These are phyloP conservation scores for Arrhamphus sclerolepis DNA, from an alignment of 2,797 vertebrate species.

Conservation along the genomic window DNA sequence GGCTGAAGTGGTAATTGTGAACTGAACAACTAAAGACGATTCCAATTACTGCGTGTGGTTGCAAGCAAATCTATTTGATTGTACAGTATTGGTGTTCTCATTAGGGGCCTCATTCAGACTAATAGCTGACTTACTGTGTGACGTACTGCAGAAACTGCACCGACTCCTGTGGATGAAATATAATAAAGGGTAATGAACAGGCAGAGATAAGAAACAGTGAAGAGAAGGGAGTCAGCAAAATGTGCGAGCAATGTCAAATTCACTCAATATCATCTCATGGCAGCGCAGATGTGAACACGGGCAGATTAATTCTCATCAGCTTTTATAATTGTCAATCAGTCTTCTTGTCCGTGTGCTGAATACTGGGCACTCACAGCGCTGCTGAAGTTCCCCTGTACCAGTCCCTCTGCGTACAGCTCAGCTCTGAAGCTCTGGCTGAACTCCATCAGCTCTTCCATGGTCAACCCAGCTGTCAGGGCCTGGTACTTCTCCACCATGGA, in stretches of 20 bases:
- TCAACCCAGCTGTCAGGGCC: slow-evolving; percentile 85
- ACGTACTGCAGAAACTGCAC: slow-evolving; percentile 91
- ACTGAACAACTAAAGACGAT: slow-evolving; percentile 24
- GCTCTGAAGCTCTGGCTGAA: slow-evolving; percentile 87
- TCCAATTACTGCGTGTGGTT: slow-evolving; percentile 23
- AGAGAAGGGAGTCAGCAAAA: slow-evolving; percentile 16
- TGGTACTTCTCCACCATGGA: slow-evolving; percentile 93
- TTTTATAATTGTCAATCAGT: slow-evolving; percentile 27
- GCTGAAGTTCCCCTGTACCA: slow-evolving; percentile 94
- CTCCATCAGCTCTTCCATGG: slow-evolving; percentile 83
- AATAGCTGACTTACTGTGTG: slow-evolving; percentile 80
- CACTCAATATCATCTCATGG: slow-evolving; percentile 15
- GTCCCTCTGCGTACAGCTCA: slow-evolving; percentile 89
- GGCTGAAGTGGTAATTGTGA: slow-evolving; percentile 1
- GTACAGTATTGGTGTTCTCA: slow-evolving; percentile 34
- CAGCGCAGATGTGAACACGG: slow-evolving; percentile 18
- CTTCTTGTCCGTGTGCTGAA: slow-evolving; percentile 12
- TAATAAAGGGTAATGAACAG: slow-evolving; percentile 51
- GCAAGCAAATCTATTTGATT: slow-evolving; percentile 53
- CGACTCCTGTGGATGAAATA: slow-evolving; percentile 85
- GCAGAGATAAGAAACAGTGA: slow-evolving; percentile 20
- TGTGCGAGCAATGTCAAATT: slow-evolving; percentile 15
- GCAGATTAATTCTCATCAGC: slow-evolving; percentile 26
- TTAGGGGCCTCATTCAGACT: slow-evolving; percentile 39
- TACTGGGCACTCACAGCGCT: slow-evolving; percentile 65